Evolutionary conservation across 2,888 invertebrate genomes (phyloP).

Genomic region (Portevinia maculata): DNA sequence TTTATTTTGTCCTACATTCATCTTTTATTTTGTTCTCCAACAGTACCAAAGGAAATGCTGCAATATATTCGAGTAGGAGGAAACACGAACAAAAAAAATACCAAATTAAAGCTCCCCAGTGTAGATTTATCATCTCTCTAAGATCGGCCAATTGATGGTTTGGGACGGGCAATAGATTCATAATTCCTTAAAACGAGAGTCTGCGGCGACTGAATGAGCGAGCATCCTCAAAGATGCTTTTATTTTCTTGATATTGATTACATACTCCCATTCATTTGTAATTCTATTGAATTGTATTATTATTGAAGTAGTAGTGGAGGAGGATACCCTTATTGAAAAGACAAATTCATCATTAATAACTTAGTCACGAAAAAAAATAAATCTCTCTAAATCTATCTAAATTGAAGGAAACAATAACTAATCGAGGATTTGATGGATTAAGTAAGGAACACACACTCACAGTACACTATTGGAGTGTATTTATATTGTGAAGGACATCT

Average conservation of each 20-base stretch:
- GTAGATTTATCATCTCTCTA: constrained; percentile 19
- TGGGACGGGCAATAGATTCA: constrained; percentile 29
- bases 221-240: constrained; percentile 13
- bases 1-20: neutral
- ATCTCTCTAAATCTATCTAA: too few species aligned
- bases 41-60: too few species aligned
- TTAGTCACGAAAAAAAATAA: constrained; percentile 21
- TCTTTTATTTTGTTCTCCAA: neutral
- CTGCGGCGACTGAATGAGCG: constrained; percentile 4
- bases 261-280: constrained; percentile 7
- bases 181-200: constrained; percentile 22
- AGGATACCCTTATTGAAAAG: constrained; percentile 15
- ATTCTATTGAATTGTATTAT: constrained; percentile 24
- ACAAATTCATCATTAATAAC: constrained; percentile 48
- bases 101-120: constrained; percentile 18
- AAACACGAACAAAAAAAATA: neutral
- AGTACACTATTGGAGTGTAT: constrained; percentile 4
- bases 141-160: constrained; percentile 25
- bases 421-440: constrained; percentile 7
- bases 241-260: constrained; percentile 16
- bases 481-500: neutral
- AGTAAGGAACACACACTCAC: neutral
- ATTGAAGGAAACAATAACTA: neutral
- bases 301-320: neutral
- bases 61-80: constrained; percentile 16